Conservation (phyloP, 2,888 invertebrate species). For the Lymantria monacha region DNA sequence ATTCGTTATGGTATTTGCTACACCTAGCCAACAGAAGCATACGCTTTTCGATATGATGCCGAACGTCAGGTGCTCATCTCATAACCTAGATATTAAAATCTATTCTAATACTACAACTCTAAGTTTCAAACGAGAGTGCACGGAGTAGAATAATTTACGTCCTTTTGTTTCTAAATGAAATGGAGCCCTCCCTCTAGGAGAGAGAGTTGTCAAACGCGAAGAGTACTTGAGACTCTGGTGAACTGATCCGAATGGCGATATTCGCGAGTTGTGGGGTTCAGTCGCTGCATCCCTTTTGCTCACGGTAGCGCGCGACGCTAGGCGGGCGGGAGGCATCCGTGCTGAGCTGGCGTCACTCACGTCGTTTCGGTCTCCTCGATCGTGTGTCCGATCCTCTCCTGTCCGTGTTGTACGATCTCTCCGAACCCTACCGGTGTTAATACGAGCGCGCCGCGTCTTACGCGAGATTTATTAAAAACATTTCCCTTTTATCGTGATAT, state of each 20-base stretch:
- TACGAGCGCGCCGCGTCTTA: conserved; percentile 56
- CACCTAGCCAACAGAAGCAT: conserved; percentile 80
- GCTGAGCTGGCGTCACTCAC: conserved; percentile 70
- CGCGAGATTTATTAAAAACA: conserved; percentile 50
- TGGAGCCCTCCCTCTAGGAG: conserved; percentile 74
- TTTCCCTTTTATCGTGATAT: conserved; percentile 46
- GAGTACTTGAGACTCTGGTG: conserved; percentile 75
- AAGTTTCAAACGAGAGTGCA: conserved; percentile 47
- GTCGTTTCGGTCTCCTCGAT: conserved; percentile 73
- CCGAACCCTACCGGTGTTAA: conserved; percentile 72
- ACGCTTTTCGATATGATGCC: conserved; percentile 79
- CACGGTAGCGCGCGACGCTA: conserved; percentile 60
- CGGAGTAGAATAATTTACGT: conserved; percentile 38
- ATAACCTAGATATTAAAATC: conserved; percentile 44
- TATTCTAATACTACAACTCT: conserved; percentile 45
- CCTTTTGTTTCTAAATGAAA: conserved; percentile 42
- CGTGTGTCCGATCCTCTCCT: conserved; percentile 78
- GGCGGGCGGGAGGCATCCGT: conserved; percentile 71
- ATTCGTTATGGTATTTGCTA: conserved; percentile 82
- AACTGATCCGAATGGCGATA: conserved; percentile 71
- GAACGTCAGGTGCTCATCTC: conserved; percentile 81
- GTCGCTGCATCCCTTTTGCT: conserved; percentile 78
- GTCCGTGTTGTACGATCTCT: conserved; percentile 74
- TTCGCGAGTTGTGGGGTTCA: conserved; percentile 61
- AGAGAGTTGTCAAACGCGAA: conserved; percentile 60